phyloP scores from a whole-genome alignment of 2,113 vertebrate genomes.

The Drymodes brunneopygia region DNA sequence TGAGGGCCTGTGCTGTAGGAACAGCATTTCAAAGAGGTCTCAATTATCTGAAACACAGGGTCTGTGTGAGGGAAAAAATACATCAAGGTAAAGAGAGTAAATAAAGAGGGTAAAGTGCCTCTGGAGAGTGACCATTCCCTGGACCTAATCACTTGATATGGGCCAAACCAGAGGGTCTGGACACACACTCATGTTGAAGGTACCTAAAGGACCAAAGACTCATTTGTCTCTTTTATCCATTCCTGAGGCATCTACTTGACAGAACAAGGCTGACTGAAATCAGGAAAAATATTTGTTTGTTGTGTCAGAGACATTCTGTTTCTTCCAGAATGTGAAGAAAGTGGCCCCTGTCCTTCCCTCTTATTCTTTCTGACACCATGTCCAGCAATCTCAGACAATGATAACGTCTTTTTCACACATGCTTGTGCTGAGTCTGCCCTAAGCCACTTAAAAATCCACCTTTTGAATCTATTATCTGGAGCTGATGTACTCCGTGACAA shows the following conservation, averaged over 20 bases:
- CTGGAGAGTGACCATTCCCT: not conserved
- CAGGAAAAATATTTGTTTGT: not conserved
- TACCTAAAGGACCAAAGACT: not conserved
- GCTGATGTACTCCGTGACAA: not conserved
- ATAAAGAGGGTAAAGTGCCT: not conserved
- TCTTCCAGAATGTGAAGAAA: not conserved
- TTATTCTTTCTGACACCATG: not conserved
- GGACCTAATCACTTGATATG: not conserved
- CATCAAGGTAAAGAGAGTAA: not conserved
- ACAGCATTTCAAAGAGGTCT: not conserved
- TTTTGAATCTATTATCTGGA: not conserved
- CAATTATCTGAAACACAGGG: not conserved
- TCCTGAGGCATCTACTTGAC: not conserved
- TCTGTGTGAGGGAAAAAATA: not conserved
- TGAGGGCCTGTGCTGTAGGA: not conserved
- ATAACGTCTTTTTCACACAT: not conserved
- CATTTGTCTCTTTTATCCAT: not conserved
- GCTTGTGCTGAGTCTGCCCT: not conserved
- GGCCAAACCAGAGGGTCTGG: not conserved
- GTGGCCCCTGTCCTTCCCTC: not conserved
- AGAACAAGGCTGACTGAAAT: not conserved
- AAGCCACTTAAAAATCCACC: not conserved
- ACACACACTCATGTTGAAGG: rapidly evolving
- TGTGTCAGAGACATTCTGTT: not conserved
- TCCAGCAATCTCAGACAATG: not conserved